A percentile compares a stretch with the other conserved stretches of the same genome.
phyloP scores from a whole-genome alignment of 2,888 invertebrate genomes.

The Meta bourneti region DNA sequence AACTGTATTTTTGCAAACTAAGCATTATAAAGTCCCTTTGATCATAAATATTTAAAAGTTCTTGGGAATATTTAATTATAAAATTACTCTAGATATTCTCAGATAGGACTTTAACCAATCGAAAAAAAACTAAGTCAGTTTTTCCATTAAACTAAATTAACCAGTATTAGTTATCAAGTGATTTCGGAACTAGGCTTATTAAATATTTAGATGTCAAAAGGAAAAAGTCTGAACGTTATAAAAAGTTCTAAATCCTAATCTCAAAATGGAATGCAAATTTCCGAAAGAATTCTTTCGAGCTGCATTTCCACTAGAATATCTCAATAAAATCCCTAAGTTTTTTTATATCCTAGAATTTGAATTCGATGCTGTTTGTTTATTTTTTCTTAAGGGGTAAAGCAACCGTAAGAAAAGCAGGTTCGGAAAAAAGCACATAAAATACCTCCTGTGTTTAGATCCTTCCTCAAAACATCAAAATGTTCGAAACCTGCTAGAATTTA shows the following conservation, averaged over 20 bases:
- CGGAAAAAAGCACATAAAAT: slow-evolving; percentile 10
- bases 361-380: slow-evolving; percentile 29
- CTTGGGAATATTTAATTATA: too few relatives aligned
- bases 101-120: too few relatives aligned
- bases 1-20: too few relatives aligned
- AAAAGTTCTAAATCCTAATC: slow-evolving; percentile 8
- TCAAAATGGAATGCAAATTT: slow-evolving; percentile 51
- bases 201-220: neutral
- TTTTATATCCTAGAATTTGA: slow-evolving; percentile 15
- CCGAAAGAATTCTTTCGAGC: slow-evolving; percentile 6
- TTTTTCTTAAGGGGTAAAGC: slow-evolving; percentile 1
- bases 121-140: too few relatives aligned
- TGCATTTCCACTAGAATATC: neutral
- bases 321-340: slow-evolving; percentile 42
- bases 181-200: neutral
- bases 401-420: slow-evolving; percentile 3
- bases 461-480: slow-evolving; percentile 37
- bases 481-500: slow-evolving; percentile 43
- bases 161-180: neutral
- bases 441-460: neutral
- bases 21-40: too few relatives aligned
- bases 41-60: too few relatives aligned
- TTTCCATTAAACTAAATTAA: too few relatives aligned
- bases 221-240: neutral
- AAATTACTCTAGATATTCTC: too few relatives aligned